These are phyloP conservation scores for Acanthochromis polyacanthus DNA, from an alignment of 2,113 vertebrate species.

Conservation along the genomic window DNA sequence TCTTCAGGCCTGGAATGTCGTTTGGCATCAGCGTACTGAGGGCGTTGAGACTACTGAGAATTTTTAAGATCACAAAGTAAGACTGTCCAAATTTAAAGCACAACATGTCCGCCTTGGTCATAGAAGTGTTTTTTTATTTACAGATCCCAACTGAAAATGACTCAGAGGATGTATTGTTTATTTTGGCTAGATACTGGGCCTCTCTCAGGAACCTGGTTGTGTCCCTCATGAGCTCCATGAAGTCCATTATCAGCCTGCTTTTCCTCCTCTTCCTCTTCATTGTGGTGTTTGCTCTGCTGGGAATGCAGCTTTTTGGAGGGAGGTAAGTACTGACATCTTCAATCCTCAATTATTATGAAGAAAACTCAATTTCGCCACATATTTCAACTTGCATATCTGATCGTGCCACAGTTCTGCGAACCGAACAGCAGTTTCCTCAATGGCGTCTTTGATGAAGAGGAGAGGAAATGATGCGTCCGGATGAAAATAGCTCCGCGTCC, in stretches of 20 bases:
- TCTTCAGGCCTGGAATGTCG: slow-evolving; percentile 96
- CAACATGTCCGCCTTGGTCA: background rate
- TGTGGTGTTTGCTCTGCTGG: slow-evolving; percentile 86
- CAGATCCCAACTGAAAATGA: background rate
- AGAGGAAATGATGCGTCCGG: slow-evolving; percentile 54
- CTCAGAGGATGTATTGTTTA: background rate
- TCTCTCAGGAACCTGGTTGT: slow-evolving; percentile 88
- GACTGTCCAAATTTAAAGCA: background rate
- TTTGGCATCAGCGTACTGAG: slow-evolving; percentile 98
- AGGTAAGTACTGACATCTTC: slow-evolving; percentile 67
- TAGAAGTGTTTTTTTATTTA: background rate
- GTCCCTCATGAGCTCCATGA: slow-evolving; percentile 89
- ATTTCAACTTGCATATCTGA: slow-evolving; percentile 1
- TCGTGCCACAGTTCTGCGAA: slow-evolving; percentile 7
- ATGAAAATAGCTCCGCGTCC: slow-evolving; percentile 72
- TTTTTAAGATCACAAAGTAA: slow-evolving; percentile 99
- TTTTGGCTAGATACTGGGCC: slow-evolving; percentile 82
- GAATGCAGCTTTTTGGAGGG: slow-evolving; percentile 88
- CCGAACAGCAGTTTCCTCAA: slow-evolving; percentile 46
- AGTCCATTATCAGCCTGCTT: slow-evolving; percentile 88
- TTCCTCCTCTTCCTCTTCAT: slow-evolving; percentile 88
- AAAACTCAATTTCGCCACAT: background rate
- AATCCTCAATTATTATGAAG: background rate
- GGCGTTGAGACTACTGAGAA: slow-evolving; percentile 94
- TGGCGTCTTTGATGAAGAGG: slow-evolving; percentile 43